phyloP scores from a whole-genome alignment of 1,140 invertebrate species.

The Caenorhabditis inopinata region DNA sequence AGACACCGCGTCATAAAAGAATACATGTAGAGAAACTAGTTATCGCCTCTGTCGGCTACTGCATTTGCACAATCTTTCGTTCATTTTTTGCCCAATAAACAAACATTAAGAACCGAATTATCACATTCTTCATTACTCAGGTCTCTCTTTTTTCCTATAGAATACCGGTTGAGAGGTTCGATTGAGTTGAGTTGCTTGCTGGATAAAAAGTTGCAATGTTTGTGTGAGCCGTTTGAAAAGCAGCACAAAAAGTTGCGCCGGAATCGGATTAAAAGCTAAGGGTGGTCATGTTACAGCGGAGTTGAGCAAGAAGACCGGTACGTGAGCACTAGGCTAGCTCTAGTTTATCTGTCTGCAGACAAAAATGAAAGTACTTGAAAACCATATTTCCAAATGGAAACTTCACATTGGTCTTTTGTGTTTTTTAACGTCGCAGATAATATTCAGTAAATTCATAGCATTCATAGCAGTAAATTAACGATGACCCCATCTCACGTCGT shows the following conservation, averaged over 20 bases:
- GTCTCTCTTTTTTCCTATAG: neutral
- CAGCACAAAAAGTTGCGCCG: conserved; percentile 25
- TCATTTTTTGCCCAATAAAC: conserved; percentile 5
- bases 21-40: conserved; percentile 10
- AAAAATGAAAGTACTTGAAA: conserved; percentile 26
- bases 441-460: no score
- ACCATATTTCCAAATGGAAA: no score
- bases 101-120: conserved; percentile 27
- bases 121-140: conserved; percentile 31
- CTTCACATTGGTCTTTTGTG: no score
- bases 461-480: no score
- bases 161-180: conserved; percentile 22
- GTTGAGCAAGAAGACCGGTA: conserved; percentile 12
- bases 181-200: neutral
- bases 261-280: conserved; percentile 32
- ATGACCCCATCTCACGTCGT: no score
- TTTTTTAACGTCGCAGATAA: no score
- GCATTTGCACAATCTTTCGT: conserved; percentile 19
- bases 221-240: neutral
- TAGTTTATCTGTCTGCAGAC: conserved; percentile 5
- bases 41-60: neutral
- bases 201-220: conserved; percentile 25
- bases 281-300: conserved; percentile 29
- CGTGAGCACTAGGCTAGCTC: conserved; percentile 21
- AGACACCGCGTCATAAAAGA: conserved; percentile 21